A percentile compares a stretch with the other conserved stretches of the same genome.
Conservation (phyloP, 2,797 vertebrate species). For the Remorina albescens region DNA sequence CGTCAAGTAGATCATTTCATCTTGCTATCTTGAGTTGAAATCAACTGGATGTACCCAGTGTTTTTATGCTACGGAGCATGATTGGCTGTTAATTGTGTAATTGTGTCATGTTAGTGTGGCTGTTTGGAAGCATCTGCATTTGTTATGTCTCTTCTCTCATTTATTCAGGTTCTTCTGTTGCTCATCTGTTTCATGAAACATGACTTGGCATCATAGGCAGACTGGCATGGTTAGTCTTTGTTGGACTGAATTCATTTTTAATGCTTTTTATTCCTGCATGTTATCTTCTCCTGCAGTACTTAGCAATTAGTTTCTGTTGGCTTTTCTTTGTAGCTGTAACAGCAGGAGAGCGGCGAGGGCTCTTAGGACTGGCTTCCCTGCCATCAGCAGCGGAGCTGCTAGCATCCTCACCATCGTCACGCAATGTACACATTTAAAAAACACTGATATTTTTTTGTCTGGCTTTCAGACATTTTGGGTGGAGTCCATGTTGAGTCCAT, state of each 20-base stretch:
- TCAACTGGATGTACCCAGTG: background rate
- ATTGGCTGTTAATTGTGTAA: background rate
- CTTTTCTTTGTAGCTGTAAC: background rate
- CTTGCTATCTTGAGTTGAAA: background rate
- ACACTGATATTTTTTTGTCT: too few species aligned
- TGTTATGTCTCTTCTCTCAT: background rate
- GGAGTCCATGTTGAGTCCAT: too few species aligned
- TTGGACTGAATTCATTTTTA: conserved; percentile 9
- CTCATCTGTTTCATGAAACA: conserved; percentile 62
- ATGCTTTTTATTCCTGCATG: conserved; percentile 3
- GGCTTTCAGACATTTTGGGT: too few species aligned
- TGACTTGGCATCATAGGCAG: conserved; percentile 47
- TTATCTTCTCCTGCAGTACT: conserved; percentile 2
- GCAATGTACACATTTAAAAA: too few species aligned
- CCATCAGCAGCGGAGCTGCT: too few species aligned
- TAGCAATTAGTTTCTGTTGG: background rate
- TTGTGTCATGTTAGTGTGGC: background rate
- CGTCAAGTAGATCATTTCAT: background rate
- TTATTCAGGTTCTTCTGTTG: conserved; percentile 1
- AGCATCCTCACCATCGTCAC: background rate
- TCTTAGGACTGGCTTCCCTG: background rate
- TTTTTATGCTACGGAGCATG: background rate
- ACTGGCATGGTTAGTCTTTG: background rate
- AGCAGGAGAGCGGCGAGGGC: background rate
- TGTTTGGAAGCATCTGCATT: background rate